Evolutionary conservation across 1,140 invertebrate species (phyloP).

Genomic region (Linepithema humile): DNA sequence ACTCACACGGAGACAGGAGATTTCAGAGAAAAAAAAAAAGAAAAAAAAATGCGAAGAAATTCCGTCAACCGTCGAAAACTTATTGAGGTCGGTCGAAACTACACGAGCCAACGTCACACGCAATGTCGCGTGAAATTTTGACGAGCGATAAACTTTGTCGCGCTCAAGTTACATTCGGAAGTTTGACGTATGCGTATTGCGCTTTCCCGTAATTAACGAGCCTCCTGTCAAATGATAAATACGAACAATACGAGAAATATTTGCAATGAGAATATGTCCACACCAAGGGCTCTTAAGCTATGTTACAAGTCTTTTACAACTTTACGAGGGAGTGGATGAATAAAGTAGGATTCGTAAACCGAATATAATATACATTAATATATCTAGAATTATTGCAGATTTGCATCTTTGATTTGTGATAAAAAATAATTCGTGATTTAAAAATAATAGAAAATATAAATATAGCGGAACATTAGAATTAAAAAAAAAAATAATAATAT

Average conservation of each 20-base stretch:
- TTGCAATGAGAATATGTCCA: constrained; percentile 25
- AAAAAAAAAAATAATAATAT: neutral
- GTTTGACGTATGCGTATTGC: neutral
- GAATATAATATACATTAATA: neutral
- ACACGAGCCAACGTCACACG: neutral
- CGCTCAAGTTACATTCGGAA: neutral
- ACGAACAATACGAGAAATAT: constrained; percentile 7
- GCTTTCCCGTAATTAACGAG: constrained; percentile 39
- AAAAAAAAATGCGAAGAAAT: constrained; percentile 8
- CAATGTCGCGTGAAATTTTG: constrained; percentile 27
- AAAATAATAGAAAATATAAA: constrained; percentile 10
- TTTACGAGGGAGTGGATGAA: neutral
- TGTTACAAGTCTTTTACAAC: neutral
- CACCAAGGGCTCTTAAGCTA: neutral
- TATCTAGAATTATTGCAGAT: neutral
- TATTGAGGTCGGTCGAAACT: constrained; percentile 10
- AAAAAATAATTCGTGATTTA: neutral
- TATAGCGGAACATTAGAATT: neutral
- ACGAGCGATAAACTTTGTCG: constrained; percentile 54
- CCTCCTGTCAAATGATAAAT: constrained; percentile 18
- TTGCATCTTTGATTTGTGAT: neutral
- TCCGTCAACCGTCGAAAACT: constrained; percentile 1
- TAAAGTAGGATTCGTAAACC: neutral
- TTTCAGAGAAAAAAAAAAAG: neutral
- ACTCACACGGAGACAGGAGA: neutral